Percentiles rank a stretch among this genome's conserved stretches.
Conservation (phyloP, 2,797 vertebrate species). For the Sebastes minor region DNA sequence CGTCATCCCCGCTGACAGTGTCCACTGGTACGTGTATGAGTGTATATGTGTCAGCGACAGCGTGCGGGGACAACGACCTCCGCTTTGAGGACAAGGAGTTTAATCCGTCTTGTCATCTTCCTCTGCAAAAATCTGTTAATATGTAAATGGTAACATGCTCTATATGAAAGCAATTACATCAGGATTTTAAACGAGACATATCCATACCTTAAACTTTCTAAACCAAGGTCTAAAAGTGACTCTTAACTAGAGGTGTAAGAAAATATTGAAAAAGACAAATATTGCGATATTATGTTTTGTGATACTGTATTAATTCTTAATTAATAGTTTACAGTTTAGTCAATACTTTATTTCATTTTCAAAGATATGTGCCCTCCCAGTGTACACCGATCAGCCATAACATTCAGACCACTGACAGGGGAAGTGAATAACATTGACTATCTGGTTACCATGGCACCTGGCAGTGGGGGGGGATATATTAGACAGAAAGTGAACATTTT, state of each 20-base stretch:
- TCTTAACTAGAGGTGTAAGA: not conserved
- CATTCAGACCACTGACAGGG: no score
- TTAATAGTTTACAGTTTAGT: no score
- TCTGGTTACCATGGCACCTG: no score
- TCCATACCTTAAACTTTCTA: not conserved
- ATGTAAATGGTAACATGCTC: not conserved
- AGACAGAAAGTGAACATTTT: no score
- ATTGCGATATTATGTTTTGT: no score
- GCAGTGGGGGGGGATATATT: no score
- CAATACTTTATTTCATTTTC: no score
- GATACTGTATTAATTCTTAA: no score
- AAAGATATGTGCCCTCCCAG: no score
- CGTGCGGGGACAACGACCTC: not conserved
- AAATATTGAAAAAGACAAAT: no score
- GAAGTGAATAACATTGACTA: no score
- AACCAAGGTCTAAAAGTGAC: not conserved
- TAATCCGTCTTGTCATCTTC: conserved; percentile 5
- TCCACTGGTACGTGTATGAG: conserved; percentile 4
- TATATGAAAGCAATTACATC: not conserved
- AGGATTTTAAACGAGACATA: not conserved
- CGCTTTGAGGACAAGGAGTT: conserved; percentile 24
- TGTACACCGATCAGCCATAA: no score
- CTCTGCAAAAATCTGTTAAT: not conserved
- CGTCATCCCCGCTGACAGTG: conserved; percentile 38
- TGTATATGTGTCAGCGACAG: conserved; percentile 22